Evolutionary conservation across 2,888 invertebrate genomes (phyloP).

Genomic region (Eretmocerus hayati): DNA sequence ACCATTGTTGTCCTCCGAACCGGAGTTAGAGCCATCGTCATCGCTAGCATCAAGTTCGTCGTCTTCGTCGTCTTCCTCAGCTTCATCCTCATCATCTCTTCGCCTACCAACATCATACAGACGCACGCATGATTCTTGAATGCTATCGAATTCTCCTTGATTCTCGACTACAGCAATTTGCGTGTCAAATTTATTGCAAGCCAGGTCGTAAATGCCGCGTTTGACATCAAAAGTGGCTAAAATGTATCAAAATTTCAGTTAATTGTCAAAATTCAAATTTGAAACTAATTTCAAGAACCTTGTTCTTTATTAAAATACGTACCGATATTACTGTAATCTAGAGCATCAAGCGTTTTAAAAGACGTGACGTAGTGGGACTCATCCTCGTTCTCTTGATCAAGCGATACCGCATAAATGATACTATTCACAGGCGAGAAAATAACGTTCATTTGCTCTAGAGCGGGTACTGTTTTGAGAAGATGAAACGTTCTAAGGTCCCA

Average conservation of each 20-base stretch:
- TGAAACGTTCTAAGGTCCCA: conserved; percentile 97
- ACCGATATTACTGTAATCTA: conserved; percentile 91
- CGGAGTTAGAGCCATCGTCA: conserved; percentile 50
- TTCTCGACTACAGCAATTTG: conserved; percentile 90
- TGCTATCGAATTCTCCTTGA: conserved; percentile 71
- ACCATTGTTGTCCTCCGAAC: conserved; percentile 46
- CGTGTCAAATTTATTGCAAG: conserved; percentile 75
- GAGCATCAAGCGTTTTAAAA: conserved; percentile 90
- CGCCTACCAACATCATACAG: conserved; percentile 88
- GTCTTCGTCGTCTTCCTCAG: conserved; percentile 62
- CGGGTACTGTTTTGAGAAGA: conserved; percentile 86
- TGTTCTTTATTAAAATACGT: too few species aligned
- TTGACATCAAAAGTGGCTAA: conserved; percentile 92
- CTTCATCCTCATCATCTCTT: conserved; percentile 83
- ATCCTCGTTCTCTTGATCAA: conserved; percentile 67
- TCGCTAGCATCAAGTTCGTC: conserved; percentile 57
- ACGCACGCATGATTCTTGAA: conserved; percentile 84
- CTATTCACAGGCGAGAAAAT: conserved; percentile 82
- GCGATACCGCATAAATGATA: conserved; percentile 79
- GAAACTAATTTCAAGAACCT: too few species aligned
- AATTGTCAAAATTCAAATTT: too few species aligned
- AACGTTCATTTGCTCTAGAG: conserved; percentile 83
- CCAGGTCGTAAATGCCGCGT: conserved; percentile 78
- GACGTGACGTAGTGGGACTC: conserved; percentile 80
- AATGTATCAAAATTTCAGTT: too few species aligned